Base-by-base conservation (phyloP, 2,797 vertebrate genomes). In the Propithecus deckenii region DNA sequence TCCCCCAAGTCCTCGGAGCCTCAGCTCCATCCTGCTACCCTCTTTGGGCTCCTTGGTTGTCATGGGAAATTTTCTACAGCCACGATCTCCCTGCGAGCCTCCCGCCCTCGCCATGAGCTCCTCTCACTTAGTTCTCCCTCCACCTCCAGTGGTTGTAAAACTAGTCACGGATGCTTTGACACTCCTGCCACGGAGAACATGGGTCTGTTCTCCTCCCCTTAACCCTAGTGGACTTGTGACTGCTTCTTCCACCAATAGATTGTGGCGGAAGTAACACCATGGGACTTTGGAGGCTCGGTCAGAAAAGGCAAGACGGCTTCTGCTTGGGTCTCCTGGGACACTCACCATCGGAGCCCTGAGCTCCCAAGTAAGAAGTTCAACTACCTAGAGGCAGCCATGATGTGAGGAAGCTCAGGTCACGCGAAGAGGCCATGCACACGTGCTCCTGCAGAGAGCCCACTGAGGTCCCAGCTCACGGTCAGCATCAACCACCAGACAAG, bases 391-490 rank as follows among this genome's bases (percentile, higher is more conserved):
- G 25, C 63, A 28, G 52, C 55, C 22, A 0, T 18, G 71, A 18
- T 5, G 12, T n/a, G n/a, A 61, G 32, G 35, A 50, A 7, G 23
- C n/a, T 46, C 30, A 41, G 30, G 22, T 35, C 28, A 43, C 46
- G 0, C 0, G 17, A 55, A 50, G 72, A 61, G 74, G n/a, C 20
- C 35, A 10, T 0, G 20, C 2, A 4, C 46, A 1, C 0, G 0
- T 11, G 52, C 20, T 35, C 43, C 25, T 9, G 32, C 0, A 2
- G 14, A 13, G 17, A 52, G 41, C 18, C 4, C 41, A 50, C 4
- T 0, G 35, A 32, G 43, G 14, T 2, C 50, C 12, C 61, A 7
- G 76, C 28, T 1, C 0, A 14, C n/a, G 2, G 41, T 12, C 23
- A 55, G 52, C 71, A 8, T 20, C 25, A 0, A 0, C 61, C 69